Evolutionary conservation across 2,797 vertebrate species (phyloP).

Genomic region (Clarias fuscus): DNA sequence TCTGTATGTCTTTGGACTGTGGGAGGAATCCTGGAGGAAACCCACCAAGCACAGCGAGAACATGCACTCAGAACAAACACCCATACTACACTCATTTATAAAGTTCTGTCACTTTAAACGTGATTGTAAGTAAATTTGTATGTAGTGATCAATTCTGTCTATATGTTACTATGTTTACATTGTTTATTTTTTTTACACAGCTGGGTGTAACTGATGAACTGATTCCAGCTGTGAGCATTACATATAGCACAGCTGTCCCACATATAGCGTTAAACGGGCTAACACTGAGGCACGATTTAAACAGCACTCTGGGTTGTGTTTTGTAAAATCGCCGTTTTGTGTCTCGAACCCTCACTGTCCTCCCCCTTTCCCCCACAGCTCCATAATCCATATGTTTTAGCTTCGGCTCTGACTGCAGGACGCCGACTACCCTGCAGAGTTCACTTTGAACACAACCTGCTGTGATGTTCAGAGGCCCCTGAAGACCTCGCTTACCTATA

Average conservation of each 20-base stretch:
- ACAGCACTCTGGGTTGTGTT: constrained; percentile 14
- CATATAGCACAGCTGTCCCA: not conserved
- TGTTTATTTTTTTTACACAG: not conserved
- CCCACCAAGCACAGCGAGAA: too few species aligned
- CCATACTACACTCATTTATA: not conserved
- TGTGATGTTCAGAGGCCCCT: constrained; percentile 22
- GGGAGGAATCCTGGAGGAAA: too few species aligned
- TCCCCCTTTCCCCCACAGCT: not conserved
- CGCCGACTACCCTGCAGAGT: constrained; percentile 28
- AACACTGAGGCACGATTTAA: not conserved
- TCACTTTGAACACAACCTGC: constrained; percentile 34
- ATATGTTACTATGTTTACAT: not conserved
- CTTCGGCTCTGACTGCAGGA: constrained; percentile 13
- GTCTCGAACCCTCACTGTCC: not conserved
- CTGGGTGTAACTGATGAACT: not conserved
- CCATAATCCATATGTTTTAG: constrained; percentile 23
- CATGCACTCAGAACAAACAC: too few species aligned
- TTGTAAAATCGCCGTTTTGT: not conserved
- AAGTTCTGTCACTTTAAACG: not conserved
- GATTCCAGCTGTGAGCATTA: not conserved
- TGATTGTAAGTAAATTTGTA: not conserved
- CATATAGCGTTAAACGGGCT: not conserved
- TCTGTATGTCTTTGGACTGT: too few species aligned
- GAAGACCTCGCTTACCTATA: constrained; percentile 23
- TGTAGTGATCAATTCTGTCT: not conserved